Percentiles rank a stretch among this genome's conserved stretches.
phyloP scores from a whole-genome alignment of 2,113 vertebrate genomes.

The Cinclus mexicanus region DNA sequence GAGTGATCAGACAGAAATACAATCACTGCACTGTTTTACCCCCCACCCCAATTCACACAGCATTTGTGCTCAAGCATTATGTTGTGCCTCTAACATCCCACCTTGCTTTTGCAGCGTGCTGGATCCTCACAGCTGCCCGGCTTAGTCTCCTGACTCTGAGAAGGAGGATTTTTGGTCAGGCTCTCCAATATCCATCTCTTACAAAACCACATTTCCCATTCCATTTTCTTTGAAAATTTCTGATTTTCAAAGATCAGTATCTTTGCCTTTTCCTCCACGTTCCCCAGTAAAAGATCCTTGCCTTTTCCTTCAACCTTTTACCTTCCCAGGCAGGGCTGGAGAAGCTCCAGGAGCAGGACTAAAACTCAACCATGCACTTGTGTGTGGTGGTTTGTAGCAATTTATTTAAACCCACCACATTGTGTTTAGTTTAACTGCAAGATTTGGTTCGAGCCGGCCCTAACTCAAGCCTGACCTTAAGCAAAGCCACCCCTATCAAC shows the following conservation, averaged over 20 bases:
- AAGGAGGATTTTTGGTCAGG: neutral
- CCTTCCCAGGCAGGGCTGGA: neutral
- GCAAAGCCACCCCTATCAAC: neutral
- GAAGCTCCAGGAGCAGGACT: neutral
- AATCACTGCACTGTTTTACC: neutral
- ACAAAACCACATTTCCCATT: neutral
- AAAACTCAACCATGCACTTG: neutral
- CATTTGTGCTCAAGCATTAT: accelerated
- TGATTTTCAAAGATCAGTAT: no score
- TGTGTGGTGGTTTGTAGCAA: no score
- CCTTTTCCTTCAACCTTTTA: neutral
- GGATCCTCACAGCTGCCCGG: neutral
- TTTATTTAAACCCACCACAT: no score
- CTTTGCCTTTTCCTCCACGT: neutral
- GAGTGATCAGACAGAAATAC: accelerated
- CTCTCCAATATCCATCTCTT: neutral
- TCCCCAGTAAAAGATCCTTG: accelerated
- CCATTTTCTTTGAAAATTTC: no score
- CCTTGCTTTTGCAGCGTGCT: neutral
- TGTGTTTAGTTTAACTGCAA: neutral
- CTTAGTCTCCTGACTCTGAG: accelerated
- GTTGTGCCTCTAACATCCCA: neutral
- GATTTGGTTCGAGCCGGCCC: neutral
- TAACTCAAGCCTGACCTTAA: neutral
- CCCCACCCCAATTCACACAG: neutral